Conservation (phyloP, 2,113 vertebrate species). For the Chamaetylas fuelleborni region DNA sequence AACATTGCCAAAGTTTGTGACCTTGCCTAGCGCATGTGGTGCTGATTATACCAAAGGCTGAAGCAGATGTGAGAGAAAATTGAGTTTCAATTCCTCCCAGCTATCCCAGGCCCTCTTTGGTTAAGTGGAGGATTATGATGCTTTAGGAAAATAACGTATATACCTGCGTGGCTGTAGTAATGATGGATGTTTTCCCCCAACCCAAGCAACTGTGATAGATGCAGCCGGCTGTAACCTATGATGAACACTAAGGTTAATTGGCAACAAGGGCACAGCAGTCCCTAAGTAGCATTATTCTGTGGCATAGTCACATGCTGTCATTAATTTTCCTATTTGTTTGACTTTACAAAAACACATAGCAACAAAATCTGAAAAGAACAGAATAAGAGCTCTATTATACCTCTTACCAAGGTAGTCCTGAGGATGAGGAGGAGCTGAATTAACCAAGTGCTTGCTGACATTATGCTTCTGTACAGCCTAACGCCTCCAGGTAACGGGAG, state of each 20-base stretch:
- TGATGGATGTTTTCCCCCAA: slow-evolving; percentile 18
- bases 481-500: neutral
- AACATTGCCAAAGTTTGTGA: slow-evolving; percentile 11
- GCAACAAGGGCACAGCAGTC: slow-evolving; percentile 47
- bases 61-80: slow-evolving; percentile 42
- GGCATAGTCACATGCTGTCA: slow-evolving; percentile 16
- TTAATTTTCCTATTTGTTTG: slow-evolving; percentile 64
- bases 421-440: slow-evolving; percentile 2
- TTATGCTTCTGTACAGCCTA: neutral
- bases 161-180: slow-evolving; percentile 40
- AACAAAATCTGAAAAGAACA: neutral
- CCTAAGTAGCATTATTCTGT: slow-evolving; percentile 42
- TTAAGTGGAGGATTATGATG: slow-evolving; percentile 55
- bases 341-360: slow-evolving; percentile 48
- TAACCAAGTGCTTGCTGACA: neutral
- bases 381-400: slow-evolving; percentile 28
- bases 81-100: slow-evolving; percentile 15
- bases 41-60: slow-evolving; percentile 14
- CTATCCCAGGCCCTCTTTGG: slow-evolving; percentile 42
- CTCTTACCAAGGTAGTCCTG: neutral
- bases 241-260: slow-evolving; percentile 54
- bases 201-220: slow-evolving; percentile 60
- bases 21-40: neutral
- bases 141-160: slow-evolving; percentile 40
- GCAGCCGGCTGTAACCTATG: slow-evolving; percentile 46